Conservation (phyloP, 2,888 invertebrate genomes). For the Neoascia interrupta region DNA sequence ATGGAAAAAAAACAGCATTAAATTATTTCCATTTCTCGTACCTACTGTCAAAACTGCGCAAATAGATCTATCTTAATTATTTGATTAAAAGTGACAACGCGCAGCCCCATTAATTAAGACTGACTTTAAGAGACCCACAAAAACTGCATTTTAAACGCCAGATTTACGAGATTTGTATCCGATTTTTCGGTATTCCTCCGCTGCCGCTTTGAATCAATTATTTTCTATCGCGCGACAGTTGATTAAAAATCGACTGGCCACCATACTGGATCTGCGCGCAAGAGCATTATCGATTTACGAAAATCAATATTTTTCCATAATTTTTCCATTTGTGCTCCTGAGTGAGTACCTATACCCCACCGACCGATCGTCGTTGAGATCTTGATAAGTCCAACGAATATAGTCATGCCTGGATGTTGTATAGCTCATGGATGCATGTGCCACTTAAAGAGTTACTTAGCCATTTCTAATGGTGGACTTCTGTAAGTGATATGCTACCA, state of each 20-base stretch:
- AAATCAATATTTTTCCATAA: constrained; percentile 61
- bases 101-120: constrained; percentile 56
- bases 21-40: too few relatives aligned
- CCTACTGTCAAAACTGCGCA: not conserved
- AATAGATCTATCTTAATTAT: constrained; percentile 60
- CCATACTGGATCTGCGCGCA: not conserved
- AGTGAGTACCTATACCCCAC: too few relatives aligned
- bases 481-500: constrained; percentile 44
- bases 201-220: constrained; percentile 34
- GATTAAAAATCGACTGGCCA: constrained; percentile 13
- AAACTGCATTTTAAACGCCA: constrained; percentile 8
- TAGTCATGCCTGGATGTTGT: too few relatives aligned
- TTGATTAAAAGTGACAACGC: constrained; percentile 55
- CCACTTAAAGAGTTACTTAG: constrained; percentile 22
- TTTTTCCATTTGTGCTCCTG: constrained; percentile 12
- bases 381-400: constrained; percentile 61
- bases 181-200: constrained; percentile 1
- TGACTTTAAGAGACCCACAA: constrained; percentile 17
- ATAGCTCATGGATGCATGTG: constrained; percentile 59
- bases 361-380: too few relatives aligned
- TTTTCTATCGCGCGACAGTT: constrained; percentile 35
- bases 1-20: not conserved
- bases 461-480: constrained; percentile 46
- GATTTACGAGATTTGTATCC: constrained; percentile 24
- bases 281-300: constrained; percentile 38